phyloP scores from a whole-genome alignment of 2,797 vertebrate species.

The Heterohyrax brucei region DNA sequence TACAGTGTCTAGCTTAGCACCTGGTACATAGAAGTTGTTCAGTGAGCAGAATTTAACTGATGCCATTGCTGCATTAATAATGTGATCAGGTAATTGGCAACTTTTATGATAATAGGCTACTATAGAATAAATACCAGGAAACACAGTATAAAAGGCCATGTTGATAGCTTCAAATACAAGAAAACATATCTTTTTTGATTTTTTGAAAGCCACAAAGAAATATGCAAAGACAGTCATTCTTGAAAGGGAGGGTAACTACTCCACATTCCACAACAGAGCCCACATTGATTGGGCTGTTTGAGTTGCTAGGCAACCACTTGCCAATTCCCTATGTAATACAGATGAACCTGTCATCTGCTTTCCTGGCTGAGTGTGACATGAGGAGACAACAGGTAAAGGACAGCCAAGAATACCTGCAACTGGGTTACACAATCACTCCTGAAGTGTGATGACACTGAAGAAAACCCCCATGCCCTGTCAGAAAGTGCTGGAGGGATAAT shows the following conservation, averaged over 20 bases:
- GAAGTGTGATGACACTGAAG: conserved; percentile 44
- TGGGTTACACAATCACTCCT: conserved; percentile 67
- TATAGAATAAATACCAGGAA: not conserved
- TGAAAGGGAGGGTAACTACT: conserved; percentile 74
- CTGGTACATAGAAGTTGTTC: not conserved
- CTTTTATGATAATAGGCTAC: conserved; percentile 61
- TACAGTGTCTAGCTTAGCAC: not conserved
- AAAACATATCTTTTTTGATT: conserved; percentile 59
- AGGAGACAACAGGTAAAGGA: conserved; percentile 82
- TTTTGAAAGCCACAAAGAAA: conserved; percentile 72
- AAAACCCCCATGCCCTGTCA: conserved; percentile 70
- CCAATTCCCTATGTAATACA: conserved; percentile 82
- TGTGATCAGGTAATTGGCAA: conserved; percentile 53
- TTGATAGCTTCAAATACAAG: conserved; percentile 55
- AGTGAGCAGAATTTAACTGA: conserved; percentile 58
- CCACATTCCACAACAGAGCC: conserved; percentile 79
- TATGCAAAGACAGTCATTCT: conserved; percentile 76
- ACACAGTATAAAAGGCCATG: conserved; percentile 68
- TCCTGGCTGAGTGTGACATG: conserved; percentile 71
- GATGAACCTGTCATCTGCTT: conserved; percentile 82
- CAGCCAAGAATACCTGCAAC: conserved; percentile 70
- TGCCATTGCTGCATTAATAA: conserved; percentile 63
- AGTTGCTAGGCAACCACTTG: conserved; percentile 87
- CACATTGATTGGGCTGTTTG: conserved; percentile 49
- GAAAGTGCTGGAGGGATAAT: conserved; percentile 80